A percentile compares a stretch with the other conserved stretches of the same genome.
Conservation (phyloP, 2,888 invertebrate genomes). For the Peribatodes rhomboidaria region DNA sequence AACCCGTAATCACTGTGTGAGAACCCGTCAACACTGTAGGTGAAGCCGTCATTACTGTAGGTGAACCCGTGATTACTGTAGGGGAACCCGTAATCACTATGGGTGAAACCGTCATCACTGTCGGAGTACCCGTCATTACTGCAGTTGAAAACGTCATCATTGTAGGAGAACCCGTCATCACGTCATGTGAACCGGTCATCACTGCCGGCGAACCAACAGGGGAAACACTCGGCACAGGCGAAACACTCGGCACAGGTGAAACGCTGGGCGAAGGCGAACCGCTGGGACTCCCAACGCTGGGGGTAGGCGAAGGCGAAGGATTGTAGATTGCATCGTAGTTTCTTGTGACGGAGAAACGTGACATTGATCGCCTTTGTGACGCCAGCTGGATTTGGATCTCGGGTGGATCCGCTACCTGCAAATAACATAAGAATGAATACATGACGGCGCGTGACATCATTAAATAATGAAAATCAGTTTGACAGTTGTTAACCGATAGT, state of each 20-base stretch:
- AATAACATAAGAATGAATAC: conserved; percentile 14
- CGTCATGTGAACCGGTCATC: neutral
- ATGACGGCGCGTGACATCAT: too few relatives aligned
- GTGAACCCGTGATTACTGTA: conserved; percentile 5
- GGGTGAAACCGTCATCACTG: neutral
- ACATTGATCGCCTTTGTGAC: conserved; percentile 78
- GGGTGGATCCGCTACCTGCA: conserved; percentile 76
- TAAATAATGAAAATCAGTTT: too few relatives aligned
- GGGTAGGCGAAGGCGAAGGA: conserved; percentile 52
- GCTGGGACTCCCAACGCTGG: conserved; percentile 14
- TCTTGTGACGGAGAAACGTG: conserved; percentile 79
- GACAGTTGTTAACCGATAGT: too few relatives aligned
- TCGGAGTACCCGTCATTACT: neutral
- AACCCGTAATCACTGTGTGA: neutral
- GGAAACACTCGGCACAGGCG: neutral
- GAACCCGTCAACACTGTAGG: conserved; percentile 3
- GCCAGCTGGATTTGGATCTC: conserved; percentile 86
- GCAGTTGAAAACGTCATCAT: neutral
- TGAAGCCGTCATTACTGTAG: neutral
- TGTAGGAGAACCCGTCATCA: neutral
- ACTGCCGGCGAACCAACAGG: neutral
- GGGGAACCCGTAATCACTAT: neutral
- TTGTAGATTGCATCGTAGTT: conserved; percentile 76
- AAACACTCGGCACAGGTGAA: conserved; percentile 27
- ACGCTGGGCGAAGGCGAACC: conserved; percentile 34